Evolutionary conservation across 1,140 invertebrate genomes (phyloP), one percentile per base, ranked within the genome.

Genomic region (Ooceraea biroi): DNA sequence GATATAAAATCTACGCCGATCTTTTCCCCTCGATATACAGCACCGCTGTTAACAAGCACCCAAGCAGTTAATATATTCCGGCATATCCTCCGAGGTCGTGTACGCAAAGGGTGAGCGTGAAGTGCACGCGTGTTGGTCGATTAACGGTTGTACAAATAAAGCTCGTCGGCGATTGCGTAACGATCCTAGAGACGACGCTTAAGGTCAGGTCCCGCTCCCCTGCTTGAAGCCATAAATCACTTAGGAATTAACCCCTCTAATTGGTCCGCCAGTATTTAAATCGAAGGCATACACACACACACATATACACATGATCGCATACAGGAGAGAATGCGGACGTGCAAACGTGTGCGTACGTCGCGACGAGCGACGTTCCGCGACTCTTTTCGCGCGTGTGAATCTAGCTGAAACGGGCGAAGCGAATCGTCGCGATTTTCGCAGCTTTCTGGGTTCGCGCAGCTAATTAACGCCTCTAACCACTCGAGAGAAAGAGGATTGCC

Each of bases 201-300:
- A 85, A 90, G 87, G 86, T 91, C 88, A 86, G 66, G 71, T 68
- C 85, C 41, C 68, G 68, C 84, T 71, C 69, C 77, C 69, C 50
- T 68, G 82, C 73, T 72, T 66, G 61, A 57, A 88, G 57, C 57
- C 88, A 88, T 92, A 92, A 92, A 93, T 93, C 91, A 93, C 82
- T 86, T 65, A 84, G 69, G 87, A 91, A 91, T 91, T 91, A 90
- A 92, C 87, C 90, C 88, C 84, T 83, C 87, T 92, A 92, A 92
- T 92, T 92, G 90, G 86, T 84, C 71, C 84, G 41, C 76, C 50
- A 58, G 85, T 85, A 90, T 89, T 87, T 86, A 84, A 91, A 91
- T 91, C 88, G 76, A 77, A 85, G 71, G 48, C 46, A 66, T 22
- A 69, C 76, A 27, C 22, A 36, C 10, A 22, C 68, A n/a, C 27